These are phyloP conservation scores for Diaphora mendica DNA, from an alignment of 2,888 invertebrate species.

Conservation along the genomic window DNA sequence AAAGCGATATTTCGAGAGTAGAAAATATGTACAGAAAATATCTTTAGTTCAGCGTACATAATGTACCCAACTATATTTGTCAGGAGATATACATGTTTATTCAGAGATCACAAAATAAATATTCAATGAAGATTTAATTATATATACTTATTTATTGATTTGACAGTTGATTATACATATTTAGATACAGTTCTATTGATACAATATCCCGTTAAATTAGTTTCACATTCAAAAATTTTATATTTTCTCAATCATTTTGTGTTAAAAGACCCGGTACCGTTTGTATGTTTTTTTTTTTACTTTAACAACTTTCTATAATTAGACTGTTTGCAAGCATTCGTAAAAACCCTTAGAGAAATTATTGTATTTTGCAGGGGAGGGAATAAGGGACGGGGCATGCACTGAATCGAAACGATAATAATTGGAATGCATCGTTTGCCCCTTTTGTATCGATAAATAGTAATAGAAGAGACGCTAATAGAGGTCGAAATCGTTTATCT, in stretches of 20 bases:
- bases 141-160: not conserved
- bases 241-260: not conserved
- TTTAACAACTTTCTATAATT: not conserved
- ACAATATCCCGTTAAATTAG: not conserved
- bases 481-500: not conserved
- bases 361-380: not conserved
- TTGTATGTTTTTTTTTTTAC: not conserved
- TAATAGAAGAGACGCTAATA: not conserved
- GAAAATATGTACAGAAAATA: constrained; percentile 1
- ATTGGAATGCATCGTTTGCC: not conserved
- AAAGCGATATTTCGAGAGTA: not conserved
- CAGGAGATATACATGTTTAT: not conserved
- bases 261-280: not conserved
- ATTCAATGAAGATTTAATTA: not conserved
- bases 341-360: not conserved
- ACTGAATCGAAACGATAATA: not conserved
- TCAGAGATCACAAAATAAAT: not conserved
- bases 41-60: not conserved
- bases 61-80: not conserved
- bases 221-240: not conserved
- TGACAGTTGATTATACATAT: too few relatives aligned
- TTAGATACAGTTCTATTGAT: not conserved
- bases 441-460: not conserved
- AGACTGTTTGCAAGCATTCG: not conserved
- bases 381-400: not conserved